Evolutionary conservation across 2,888 invertebrate species (phyloP).

Genomic region (Clistopyga incitator): DNA sequence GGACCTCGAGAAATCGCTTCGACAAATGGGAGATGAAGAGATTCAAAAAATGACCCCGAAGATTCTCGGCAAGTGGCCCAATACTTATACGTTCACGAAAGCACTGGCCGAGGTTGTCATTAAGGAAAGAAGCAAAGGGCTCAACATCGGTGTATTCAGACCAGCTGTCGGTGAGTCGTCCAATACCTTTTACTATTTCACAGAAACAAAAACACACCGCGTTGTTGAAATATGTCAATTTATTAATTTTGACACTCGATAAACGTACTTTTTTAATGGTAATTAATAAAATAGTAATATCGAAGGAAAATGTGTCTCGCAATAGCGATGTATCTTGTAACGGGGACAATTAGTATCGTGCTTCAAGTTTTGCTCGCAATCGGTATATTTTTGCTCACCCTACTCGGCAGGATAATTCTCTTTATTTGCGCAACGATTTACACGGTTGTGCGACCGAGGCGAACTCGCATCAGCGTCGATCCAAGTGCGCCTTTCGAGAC

Average conservation of each 20-base stretch:
- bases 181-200: not conserved
- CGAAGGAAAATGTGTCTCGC: conserved; percentile 70
- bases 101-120: conserved; percentile 92
- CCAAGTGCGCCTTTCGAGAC: conserved; percentile 69
- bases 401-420: conserved; percentile 68
- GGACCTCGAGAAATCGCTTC: conserved; percentile 84
- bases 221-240: not conserved
- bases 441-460: conserved; percentile 64
- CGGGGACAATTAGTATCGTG: conserved; percentile 68
- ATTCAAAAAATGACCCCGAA: conserved; percentile 85
- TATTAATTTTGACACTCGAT: not conserved
- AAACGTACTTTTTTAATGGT: no score
- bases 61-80: conserved; percentile 89
- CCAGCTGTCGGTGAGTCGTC: conserved; percentile 91
- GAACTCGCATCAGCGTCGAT: conserved; percentile 30
- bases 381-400: conserved; percentile 68
- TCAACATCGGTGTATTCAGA: conserved; percentile 92
- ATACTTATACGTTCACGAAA: conserved; percentile 95
- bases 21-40: conserved; percentile 85
- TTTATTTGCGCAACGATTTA: conserved; percentile 71
- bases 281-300: no score
- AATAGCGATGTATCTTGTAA: conserved; percentile 72
- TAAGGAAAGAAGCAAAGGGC: conserved; percentile 85
- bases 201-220: not conserved
- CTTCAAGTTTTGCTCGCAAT: conserved; percentile 67